phyloP scores from a whole-genome alignment of 2,113 vertebrate species.

The Chamaea fasciata region DNA sequence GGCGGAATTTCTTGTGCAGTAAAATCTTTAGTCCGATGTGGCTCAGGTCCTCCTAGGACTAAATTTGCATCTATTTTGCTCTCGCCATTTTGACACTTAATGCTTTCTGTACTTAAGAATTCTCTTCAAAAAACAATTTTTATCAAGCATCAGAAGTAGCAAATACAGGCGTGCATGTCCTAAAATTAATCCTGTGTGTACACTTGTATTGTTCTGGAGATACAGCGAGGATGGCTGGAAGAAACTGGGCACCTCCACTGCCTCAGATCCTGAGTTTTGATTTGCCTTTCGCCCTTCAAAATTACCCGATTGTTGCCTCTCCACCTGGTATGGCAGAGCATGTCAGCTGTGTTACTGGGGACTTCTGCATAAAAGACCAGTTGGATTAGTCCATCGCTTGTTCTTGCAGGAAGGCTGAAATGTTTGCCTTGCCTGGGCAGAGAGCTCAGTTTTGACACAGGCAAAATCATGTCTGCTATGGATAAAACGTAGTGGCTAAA shows the following conservation, averaged over 20 bases:
- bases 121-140: constrained; percentile 10
- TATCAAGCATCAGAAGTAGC: constrained; percentile 15
- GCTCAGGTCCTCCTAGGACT: constrained; percentile 26
- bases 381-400: constrained; percentile 61
- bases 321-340: constrained; percentile 42
- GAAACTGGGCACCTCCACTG: constrained; percentile 41
- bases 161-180: constrained; percentile 51
- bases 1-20: constrained; percentile 46
- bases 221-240: constrained; percentile 50
- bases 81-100: constrained; percentile 1
- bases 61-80: constrained; percentile 35
- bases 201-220: constrained; percentile 61
- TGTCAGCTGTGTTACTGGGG: constrained; percentile 58
- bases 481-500: constrained; percentile 19
- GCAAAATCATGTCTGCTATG: constrained; percentile 37
- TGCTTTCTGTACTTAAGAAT: constrained; percentile 15
- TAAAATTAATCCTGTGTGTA: constrained; percentile 55
- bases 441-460: constrained; percentile 48
- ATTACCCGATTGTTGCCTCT: constrained; percentile 53
- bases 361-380: constrained; percentile 60
- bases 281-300: constrained; percentile 62
- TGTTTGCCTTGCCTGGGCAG: constrained; percentile 56
- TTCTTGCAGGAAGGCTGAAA: constrained; percentile 61
- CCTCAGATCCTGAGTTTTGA: constrained; percentile 15
- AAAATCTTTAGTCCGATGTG: not conserved